Evolutionary conservation across 2,797 vertebrate species (phyloP).

Genomic region (Echeneis naucrates): DNA sequence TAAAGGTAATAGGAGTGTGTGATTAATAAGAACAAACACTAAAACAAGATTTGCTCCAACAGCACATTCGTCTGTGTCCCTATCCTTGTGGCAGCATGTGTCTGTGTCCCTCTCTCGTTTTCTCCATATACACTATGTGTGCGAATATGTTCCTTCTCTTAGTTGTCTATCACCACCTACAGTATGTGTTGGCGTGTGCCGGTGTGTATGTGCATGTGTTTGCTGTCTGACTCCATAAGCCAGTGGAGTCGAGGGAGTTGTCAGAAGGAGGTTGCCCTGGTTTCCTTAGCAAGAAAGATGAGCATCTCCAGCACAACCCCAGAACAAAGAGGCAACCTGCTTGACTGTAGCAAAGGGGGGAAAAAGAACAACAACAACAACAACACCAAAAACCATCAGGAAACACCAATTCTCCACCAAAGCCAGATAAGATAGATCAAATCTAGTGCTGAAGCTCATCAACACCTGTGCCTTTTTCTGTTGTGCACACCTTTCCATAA

Average conservation of each 20-base stretch:
- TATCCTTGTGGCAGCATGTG: constrained; percentile 26
- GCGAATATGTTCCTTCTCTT: constrained; percentile 41
- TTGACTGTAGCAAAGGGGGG: constrained; percentile 36
- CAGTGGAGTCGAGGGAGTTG: constrained; percentile 74
- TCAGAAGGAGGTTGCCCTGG: constrained; percentile 78
- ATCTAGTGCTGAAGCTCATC: constrained; percentile 32
- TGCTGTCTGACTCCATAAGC: constrained; percentile 70
- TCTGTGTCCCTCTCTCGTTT: constrained; percentile 37
- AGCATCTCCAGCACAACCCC: constrained; percentile 57
- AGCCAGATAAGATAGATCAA: constrained; percentile 16
- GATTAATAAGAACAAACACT: constrained; percentile 44
- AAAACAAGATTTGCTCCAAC: constrained; percentile 34
- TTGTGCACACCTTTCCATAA: constrained; percentile 21
- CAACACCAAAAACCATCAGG: constrained; percentile 27
- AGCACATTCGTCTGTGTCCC: constrained; percentile 43
- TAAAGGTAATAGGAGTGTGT: constrained; percentile 36
- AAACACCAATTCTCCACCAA: constrained; percentile 36
- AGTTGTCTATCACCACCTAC: constrained; percentile 62
- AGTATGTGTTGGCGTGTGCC: constrained; percentile 56
- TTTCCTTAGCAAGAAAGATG: constrained; percentile 75
- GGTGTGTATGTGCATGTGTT: constrained; percentile 65
- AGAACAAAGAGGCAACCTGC: constrained; percentile 59
- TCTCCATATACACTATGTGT: constrained; percentile 36
- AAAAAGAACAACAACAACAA: no score
- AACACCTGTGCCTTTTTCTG: constrained; percentile 15